These are phyloP conservation scores for Diploscapter pachys DNA, from an alignment of 1,140 invertebrate genomes.

Conservation along the genomic window DNA sequence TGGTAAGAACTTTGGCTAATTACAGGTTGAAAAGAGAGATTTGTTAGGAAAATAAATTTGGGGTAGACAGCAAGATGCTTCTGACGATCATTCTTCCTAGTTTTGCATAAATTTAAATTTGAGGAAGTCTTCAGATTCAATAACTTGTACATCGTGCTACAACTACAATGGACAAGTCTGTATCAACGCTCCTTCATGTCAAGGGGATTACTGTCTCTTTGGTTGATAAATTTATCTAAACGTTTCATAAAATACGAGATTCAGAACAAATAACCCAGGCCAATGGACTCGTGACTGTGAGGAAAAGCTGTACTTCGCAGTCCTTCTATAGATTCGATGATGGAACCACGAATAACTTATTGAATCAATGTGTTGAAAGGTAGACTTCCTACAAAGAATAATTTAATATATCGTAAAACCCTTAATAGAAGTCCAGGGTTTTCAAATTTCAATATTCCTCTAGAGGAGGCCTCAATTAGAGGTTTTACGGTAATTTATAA, in stretches of 20 bases:
- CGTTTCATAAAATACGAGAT: neutral
- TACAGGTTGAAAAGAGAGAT: too few species aligned
- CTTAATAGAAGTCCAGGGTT: too few species aligned
- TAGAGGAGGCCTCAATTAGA: neutral
- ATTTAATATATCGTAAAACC: too few species aligned
- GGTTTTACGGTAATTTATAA: too few species aligned
- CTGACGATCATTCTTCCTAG: too few species aligned
- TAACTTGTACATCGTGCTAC: constrained; percentile 10
- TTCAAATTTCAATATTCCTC: too few species aligned
- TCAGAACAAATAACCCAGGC: constrained; percentile 11
- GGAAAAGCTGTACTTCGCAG: constrained; percentile 11
- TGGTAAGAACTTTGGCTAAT: too few species aligned
- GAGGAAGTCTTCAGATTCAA: neutral
- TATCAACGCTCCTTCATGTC: neutral
- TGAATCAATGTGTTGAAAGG: constrained; percentile 1
- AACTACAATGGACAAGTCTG: constrained; percentile 18
- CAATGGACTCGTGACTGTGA: neutral
- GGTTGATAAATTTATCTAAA: constrained; percentile 4
- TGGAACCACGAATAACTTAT: neutral
- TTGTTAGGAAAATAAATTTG: too few species aligned
- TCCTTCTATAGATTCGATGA: constrained; percentile 10
- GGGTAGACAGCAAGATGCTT: too few species aligned
- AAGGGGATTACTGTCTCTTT: constrained; percentile 11
- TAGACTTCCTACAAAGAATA: neutral
- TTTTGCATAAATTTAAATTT: too few species aligned